phyloP scores from a whole-genome alignment of 1,140 invertebrate genomes.

The Alviniconcha marisindica region DNA sequence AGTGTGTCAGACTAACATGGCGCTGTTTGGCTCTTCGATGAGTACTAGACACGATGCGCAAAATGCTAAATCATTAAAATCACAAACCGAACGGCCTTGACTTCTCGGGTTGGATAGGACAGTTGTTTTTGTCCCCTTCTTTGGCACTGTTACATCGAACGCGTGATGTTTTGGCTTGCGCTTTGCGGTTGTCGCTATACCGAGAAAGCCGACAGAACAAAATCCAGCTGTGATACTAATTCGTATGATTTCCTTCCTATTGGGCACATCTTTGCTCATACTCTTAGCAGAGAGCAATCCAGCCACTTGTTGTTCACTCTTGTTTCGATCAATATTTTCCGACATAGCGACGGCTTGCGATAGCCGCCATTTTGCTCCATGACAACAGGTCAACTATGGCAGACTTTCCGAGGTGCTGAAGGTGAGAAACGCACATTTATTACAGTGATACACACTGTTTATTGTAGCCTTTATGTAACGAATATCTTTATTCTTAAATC shows the following conservation, averaged over 20 bases:
- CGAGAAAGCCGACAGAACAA: too few species aligned
- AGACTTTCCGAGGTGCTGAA: not conserved
- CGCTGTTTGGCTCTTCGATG: too few species aligned
- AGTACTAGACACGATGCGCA: too few species aligned
- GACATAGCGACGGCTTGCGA: not conserved
- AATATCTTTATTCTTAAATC: too few species aligned
- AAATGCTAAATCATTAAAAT: too few species aligned
- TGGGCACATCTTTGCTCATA: not conserved
- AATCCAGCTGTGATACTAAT: too few species aligned
- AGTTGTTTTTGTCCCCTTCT: too few species aligned
- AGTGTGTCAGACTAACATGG: too few species aligned
- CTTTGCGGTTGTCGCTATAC: not conserved
- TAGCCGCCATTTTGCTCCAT: conserved; percentile 65
- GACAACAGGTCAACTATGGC: conserved; percentile 54
- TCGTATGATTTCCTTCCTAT: too few species aligned
- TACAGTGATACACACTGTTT: not conserved
- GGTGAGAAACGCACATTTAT: not conserved
- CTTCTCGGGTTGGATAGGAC: too few species aligned
- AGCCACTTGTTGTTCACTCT: not conserved
- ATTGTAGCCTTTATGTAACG: not conserved
- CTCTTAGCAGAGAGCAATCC: not conserved
- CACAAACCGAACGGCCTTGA: too few species aligned
- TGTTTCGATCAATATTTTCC: not conserved
- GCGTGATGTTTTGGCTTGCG: not conserved
- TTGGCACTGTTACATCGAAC: too few species aligned